phyloP scores from a whole-genome alignment of 2,888 invertebrate genomes.

The Pseudeuparius sepicola region DNA sequence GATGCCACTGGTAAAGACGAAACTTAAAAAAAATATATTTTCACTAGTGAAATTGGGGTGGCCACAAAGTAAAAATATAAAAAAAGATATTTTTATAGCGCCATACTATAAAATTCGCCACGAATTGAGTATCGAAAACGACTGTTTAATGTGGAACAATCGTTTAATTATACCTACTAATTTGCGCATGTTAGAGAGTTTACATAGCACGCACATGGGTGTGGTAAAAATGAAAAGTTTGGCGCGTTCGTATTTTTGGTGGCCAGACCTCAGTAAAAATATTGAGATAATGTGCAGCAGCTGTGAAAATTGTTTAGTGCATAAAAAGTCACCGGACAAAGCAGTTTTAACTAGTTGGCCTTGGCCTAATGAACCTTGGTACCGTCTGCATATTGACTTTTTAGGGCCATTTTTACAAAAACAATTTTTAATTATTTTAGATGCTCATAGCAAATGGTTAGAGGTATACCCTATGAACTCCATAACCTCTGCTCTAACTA shows the following conservation, averaged over 20 bases:
- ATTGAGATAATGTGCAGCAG: constrained; percentile 12
- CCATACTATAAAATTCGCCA: constrained; percentile 5
- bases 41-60: no score
- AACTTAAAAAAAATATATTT: no score
- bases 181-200: constrained; percentile 9
- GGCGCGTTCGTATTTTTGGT: no score
- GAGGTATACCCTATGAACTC: no score
- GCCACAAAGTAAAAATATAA: no score
- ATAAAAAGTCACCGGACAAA: constrained; percentile 6
- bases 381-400: constrained; percentile 9
- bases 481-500: no score
- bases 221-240: constrained; percentile 17
- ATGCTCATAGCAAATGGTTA: no score
- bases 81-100: no score
- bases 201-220: constrained; percentile 14
- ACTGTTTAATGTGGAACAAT: constrained; percentile 13
- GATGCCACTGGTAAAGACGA: no score
- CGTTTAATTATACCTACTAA: constrained; percentile 11
- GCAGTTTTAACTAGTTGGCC: constrained; percentile 8
- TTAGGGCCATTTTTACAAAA: constrained; percentile 8
- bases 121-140: constrained; percentile 9
- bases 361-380: constrained; percentile 10
- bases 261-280: constrained; percentile 15
- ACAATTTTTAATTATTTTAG: no score
- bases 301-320: constrained; percentile 9